Base-by-base conservation (phyloP, 2,113 vertebrate species). In the Bufo gargarizans region DNA sequence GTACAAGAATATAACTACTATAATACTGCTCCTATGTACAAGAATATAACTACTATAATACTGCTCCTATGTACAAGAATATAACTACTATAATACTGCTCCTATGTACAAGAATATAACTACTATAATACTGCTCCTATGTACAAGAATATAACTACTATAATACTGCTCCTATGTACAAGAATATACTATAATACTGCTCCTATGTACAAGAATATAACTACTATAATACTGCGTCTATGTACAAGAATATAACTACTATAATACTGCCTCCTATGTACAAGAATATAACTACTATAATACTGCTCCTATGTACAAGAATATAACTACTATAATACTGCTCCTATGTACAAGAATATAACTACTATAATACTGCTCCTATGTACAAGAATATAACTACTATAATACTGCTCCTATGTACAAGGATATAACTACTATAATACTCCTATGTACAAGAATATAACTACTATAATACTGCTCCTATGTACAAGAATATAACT, bases 381-480 rank as follows among this genome's bases (percentile, higher is more conserved):
- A 33, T 33, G 33, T 33, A 33, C 33, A 33, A 33, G 33, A 33
- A 33, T 33, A 33, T 1, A 33, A 33, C 33, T 33, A 33, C 33
- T 33, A 33, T 33, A 33, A 33, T 33, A 61, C 58, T 65, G 19
- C 67, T 71, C 67, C 67, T 71, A 71, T 43, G 16, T 71, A 71
- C 67, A 71, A 43, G n/a, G 43, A 71, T 71, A 71, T 71, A 71
- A 71, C 67, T 43, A 71, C 67, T 71, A 71, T 71, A 71, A 71
- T 71, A 71, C 67, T 71, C 67, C 67, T 71, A 71, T 71, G 3
- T 71, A 71, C 67, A 71, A 43, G 67, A 71, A 71, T 71, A 71
- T 71, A 43, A 43, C 67, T 71, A 71, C 67, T 71, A 71, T 71
- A 71, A 71, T 33, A 71, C 67, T 71, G 67, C 67, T 20, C 67